Conservation (phyloP, 2,888 invertebrate genomes). For the Stomorhina lunata region DNA sequence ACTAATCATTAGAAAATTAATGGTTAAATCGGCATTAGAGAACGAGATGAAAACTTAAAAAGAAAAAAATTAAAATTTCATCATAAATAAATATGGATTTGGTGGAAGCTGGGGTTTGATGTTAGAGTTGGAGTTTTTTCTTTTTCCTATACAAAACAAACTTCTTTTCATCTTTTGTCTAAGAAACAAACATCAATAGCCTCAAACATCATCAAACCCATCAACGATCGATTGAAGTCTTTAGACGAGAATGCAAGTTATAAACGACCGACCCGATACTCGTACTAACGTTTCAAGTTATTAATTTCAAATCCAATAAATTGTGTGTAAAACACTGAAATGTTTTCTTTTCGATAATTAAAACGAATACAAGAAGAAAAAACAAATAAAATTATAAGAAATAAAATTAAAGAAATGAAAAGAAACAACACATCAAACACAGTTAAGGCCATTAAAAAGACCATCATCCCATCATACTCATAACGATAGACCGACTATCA, state of each 20-base stretch:
- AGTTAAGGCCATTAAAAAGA: constrained; percentile 51
- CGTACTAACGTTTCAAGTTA: constrained; percentile 31
- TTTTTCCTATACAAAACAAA: neutral
- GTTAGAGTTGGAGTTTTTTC: neutral
- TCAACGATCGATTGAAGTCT: neutral
- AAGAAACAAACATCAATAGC: constrained; percentile 3
- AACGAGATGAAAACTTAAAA: neutral
- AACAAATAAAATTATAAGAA: neutral
- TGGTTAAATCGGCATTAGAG: constrained; percentile 7
- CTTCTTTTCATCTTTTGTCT: constrained; percentile 9
- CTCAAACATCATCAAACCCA: neutral
- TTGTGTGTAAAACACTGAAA: constrained; percentile 29
- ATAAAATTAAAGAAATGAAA: constrained; percentile 24
- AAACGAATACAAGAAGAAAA: constrained; percentile 6
- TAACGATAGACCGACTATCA: constrained; percentile 6
- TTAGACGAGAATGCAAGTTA: no score
- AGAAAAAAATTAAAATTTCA: constrained; percentile 26
- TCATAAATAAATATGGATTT: constrained; percentile 44
- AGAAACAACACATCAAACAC: constrained; percentile 19
- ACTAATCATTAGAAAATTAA: constrained; percentile 57
- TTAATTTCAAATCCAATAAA: constrained; percentile 59
- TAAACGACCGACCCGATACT: neutral
- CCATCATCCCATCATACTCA: constrained; percentile 1
- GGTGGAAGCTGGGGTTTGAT: neutral
- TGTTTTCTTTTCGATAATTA: constrained; percentile 40